Evolutionary conservation across 2,113 vertebrate species (phyloP).

Genomic region (Cephalopholis sonnerati): DNA sequence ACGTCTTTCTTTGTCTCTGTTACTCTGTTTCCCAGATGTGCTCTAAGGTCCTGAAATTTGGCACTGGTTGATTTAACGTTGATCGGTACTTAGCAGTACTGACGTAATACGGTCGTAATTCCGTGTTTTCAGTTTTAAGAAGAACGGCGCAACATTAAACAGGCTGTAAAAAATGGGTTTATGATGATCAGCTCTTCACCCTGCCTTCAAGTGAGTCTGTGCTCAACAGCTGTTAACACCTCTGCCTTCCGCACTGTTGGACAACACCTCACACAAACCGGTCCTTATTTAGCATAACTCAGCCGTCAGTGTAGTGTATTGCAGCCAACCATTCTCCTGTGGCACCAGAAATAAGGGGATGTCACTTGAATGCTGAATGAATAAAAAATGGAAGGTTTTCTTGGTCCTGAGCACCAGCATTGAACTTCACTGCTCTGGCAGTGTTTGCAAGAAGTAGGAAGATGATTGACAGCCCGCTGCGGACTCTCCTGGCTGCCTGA

Average conservation of each 20-base stretch:
- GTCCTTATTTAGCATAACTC: background rate
- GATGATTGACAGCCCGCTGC: conserved; percentile 47
- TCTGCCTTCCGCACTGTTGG: background rate
- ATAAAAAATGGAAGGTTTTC: background rate
- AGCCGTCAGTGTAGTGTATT: no score
- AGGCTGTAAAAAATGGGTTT: no score
- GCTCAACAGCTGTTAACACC: background rate
- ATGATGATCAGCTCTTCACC: no score
- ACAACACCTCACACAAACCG: background rate
- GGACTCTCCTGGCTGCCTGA: conserved; percentile 32
- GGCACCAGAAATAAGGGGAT: background rate
- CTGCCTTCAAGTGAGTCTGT: no score
- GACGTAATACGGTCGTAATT: no score
- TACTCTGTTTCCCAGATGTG: no score
- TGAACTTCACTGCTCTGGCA: background rate
- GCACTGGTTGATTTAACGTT: no score
- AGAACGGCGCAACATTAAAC: no score
- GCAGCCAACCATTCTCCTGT: background rate
- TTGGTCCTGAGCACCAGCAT: background rate
- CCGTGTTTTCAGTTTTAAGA: no score
- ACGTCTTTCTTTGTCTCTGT: no score
- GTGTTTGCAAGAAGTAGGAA: background rate
- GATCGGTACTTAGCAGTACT: no score
- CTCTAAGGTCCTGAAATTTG: no score
- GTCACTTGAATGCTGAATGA: background rate